Percentiles rank a stretch among this genome's conserved stretches.
Conservation (phyloP, 2,113 vertebrate species). For the Heteronetta atricapilla region DNA sequence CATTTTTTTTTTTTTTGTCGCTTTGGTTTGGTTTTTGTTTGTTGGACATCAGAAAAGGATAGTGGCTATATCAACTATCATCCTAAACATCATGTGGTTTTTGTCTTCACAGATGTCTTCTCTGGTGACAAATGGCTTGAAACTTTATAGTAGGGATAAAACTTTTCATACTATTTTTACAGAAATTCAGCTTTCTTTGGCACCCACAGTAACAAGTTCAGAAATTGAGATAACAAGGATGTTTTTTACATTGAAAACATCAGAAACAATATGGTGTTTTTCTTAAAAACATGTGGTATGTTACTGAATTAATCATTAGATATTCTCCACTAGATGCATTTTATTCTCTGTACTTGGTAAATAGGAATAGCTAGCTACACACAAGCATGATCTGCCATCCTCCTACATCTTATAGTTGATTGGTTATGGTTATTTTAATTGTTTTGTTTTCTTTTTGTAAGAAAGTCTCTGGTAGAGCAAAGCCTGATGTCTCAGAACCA, state of each 20-base stretch:
- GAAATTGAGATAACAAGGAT: not conserved
- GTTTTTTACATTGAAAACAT: not conserved
- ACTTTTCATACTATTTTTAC: not conserved
- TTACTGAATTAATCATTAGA: not conserved
- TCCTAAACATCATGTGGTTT: not conserved
- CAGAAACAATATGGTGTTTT: not conserved
- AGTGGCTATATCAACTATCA: not conserved
- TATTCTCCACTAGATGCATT: not conserved
- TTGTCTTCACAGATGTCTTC: not conserved
- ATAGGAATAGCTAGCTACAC: not conserved
- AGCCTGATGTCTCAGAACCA: not conserved
- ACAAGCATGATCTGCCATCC: not conserved
- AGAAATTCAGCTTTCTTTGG: not conserved
- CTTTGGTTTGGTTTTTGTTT: not conserved
- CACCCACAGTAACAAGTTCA: not conserved
- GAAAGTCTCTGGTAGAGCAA: not conserved
- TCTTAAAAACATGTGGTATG: not conserved
- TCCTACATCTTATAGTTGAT: not conserved
- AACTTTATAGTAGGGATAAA: not conserved
- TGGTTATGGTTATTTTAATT: not conserved
- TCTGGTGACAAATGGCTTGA: not conserved
- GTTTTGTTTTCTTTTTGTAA: not conserved
- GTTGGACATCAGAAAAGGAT: not conserved
- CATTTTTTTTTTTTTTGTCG: not conserved
- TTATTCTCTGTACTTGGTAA: too few relatives aligned